Evolutionary conservation across 2,888 invertebrate genomes (phyloP).

Genomic region (Mongoloraphidia duomilia): DNA sequence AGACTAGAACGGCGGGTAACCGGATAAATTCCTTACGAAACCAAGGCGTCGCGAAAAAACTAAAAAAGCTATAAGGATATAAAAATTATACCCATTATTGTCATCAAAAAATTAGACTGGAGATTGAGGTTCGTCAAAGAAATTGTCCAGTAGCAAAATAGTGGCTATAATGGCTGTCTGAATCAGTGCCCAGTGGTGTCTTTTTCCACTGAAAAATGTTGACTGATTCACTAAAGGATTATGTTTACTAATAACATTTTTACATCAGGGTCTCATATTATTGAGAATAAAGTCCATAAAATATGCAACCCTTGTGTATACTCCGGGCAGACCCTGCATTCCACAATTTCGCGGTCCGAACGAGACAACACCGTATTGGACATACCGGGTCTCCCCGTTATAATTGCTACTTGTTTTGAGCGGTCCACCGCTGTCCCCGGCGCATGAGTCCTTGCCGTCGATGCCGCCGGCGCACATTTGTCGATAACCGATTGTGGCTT

Average conservation of each 20-base stretch:
- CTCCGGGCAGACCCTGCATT: constrained; percentile 46
- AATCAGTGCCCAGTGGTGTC: too few species aligned
- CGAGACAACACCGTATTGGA: constrained; percentile 42
- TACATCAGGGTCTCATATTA: constrained; percentile 27
- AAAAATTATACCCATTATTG: too few species aligned
- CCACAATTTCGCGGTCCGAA: constrained; percentile 33
- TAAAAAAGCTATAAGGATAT: too few species aligned
- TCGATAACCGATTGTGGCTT: constrained; percentile 18
- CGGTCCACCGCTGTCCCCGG: constrained; percentile 57
- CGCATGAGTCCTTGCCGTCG: constrained; percentile 43
- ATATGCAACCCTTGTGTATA: constrained; percentile 48
- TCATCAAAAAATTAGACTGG: too few species aligned
- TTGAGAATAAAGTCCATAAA: constrained; percentile 53
- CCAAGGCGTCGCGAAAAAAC: too few species aligned
- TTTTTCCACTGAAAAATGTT: too few species aligned
- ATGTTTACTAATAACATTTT: constrained; percentile 8
- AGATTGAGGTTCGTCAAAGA: too few species aligned
- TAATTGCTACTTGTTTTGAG: constrained; percentile 21
- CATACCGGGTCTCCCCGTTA: constrained; percentile 28
- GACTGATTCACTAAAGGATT: too few species aligned
- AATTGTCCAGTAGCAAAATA: too few species aligned
- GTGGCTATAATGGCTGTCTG: too few species aligned
- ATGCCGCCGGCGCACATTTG: constrained; percentile 53
- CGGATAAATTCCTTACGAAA: too few species aligned
- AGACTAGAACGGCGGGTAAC: too few species aligned